A percentile compares a stretch with the other conserved stretches of the same genome.
These are phyloP conservation scores for Balaeniceps rex DNA, from an alignment of 2,113 vertebrate species.

Conservation along the genomic window DNA sequence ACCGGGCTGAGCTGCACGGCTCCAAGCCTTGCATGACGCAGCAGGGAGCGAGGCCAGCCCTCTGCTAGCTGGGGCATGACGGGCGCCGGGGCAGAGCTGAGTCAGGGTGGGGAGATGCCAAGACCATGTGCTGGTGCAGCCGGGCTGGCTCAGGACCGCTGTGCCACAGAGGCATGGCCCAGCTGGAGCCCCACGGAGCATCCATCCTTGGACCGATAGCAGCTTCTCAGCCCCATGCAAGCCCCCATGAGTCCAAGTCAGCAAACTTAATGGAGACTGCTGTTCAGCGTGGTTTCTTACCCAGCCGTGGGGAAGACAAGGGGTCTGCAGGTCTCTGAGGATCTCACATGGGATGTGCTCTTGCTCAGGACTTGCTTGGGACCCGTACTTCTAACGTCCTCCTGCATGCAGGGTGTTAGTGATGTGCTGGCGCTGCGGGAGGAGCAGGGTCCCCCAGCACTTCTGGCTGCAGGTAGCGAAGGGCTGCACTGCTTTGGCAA, in stretches of 20 bases:
- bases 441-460: background rate
- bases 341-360: background rate
- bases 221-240: background rate
- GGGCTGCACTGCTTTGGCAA: background rate
- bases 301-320: accelerated
- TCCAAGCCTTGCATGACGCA: background rate
- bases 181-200: background rate
- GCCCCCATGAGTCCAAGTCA: background rate
- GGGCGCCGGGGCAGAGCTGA: background rate
- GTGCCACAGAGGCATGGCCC: background rate
- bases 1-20: background rate
- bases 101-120: background rate
- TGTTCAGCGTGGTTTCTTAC: background rate
- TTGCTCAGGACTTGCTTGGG: background rate
- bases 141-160: background rate
- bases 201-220: background rate
- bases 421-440: background rate
- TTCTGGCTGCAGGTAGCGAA: background rate
- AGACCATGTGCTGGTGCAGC: background rate
- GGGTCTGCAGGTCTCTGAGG: background rate
- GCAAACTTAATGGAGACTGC: background rate
- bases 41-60: background rate
- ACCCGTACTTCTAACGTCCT: background rate
- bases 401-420: background rate
- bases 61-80: background rate